Conservation (phyloP, 2,888 invertebrate genomes). For the Cinara cedri region DNA sequence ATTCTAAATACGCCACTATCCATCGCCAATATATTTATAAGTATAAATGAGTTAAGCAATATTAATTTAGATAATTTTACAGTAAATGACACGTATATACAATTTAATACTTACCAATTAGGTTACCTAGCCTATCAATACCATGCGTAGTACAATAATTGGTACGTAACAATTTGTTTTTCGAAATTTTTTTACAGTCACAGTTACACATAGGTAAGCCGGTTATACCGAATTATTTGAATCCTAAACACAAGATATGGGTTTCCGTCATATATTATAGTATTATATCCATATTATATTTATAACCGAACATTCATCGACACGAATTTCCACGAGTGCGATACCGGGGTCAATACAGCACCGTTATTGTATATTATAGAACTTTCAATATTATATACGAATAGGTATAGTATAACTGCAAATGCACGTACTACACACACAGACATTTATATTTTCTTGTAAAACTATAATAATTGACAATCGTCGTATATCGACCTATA, state of each 20-base stretch:
- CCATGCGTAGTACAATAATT: too few relatives aligned
- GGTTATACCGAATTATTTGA: background rate
- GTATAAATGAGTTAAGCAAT: too few relatives aligned
- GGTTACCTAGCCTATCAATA: too few relatives aligned
- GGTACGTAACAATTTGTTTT: too few relatives aligned
- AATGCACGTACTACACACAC: background rate
- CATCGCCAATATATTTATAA: too few relatives aligned
- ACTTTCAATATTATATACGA: too few relatives aligned
- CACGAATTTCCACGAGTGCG: background rate
- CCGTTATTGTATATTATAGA: conserved; percentile 9
- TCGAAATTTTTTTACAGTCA: background rate
- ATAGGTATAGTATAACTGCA: too few relatives aligned
- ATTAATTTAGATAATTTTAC: too few relatives aligned
- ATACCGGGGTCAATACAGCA: conserved; percentile 13
- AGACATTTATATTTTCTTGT: background rate
- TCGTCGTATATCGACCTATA: background rate
- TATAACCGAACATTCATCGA: background rate
- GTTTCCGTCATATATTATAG: background rate
- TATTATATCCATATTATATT: too few relatives aligned
- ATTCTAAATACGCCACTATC: too few relatives aligned
- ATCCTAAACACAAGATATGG: background rate
- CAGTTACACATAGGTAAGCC: background rate
- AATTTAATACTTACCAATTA: too few relatives aligned
- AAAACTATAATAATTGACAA: conserved; percentile 15
- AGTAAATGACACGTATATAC: too few relatives aligned